Evolutionary conservation across 2,888 invertebrate species (phyloP), one percentile per base, ranked within the genome.

Genomic region (Tetropium fuscum): DNA sequence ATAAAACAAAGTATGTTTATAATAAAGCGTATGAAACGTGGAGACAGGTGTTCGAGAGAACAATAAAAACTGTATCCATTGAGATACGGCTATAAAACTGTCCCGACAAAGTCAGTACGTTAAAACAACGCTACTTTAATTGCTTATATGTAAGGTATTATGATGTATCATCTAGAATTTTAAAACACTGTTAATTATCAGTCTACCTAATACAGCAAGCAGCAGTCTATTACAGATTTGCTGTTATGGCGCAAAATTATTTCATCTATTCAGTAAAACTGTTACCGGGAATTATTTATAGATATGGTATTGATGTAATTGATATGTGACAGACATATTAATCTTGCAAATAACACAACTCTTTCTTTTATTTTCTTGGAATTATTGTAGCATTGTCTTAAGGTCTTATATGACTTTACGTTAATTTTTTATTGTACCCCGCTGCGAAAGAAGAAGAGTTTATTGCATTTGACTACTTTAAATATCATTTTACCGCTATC

Each of bases 151-250:
- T 69, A 74, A 70, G 72, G 76, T 65, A 70, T 73, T 70, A 72
- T 72, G 69, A 72, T 69, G 73, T 71, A 73, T 72, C 72, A 75
- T 76, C 72, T 71, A 74, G 74, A 71, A 75, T 75, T 75, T 73
- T 68, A 61, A 73, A 70, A 64, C 68, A 65, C 63, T 67, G 74
- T 72, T 74, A 67, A 68, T 71, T 58, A 64, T 65, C 60, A 55
- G 45, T 60, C 59, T 67, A 58, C 71, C 72, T 60, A 68, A 69
- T 72, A 71, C 59, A 70, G 72, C 44, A n/a, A 41, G 57, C 53
- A 49, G 53, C 15, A 44, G 53, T 59, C 64, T 44, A 60, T 64
- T 60, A 68, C 56, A 60, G 64, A 58, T 61, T 58, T 61, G 55
- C 43, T 45, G 45, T 63, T 63, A 68, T 63, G 59, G 64, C 60